phyloP scores from a whole-genome alignment of 2,888 invertebrate genomes.

The Pseudococcus longispinus region DNA sequence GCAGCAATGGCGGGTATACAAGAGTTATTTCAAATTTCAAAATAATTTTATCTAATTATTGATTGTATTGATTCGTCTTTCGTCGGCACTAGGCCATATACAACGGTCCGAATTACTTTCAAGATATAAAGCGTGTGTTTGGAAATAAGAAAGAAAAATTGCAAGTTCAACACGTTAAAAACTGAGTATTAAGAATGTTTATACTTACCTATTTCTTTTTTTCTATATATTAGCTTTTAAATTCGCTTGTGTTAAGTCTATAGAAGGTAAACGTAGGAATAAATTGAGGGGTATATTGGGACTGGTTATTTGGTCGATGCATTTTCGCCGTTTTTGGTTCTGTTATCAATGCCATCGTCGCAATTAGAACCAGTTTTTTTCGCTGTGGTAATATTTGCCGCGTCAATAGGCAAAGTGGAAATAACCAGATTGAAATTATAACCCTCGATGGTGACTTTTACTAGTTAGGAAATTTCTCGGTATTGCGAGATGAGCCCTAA shows the following conservation, averaged over 20 bases:
- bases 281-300: not conserved
- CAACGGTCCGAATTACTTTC: slow-evolving; percentile 37
- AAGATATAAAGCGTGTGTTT: slow-evolving; percentile 30
- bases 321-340: not conserved
- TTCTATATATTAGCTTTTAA: slow-evolving; percentile 32
- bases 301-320: slow-evolving; percentile 16
- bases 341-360: not conserved
- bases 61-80: slow-evolving; percentile 50
- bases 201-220: not conserved
- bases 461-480: slow-evolving; percentile 21
- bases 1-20: not conserved
- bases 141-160: slow-evolving; percentile 46
- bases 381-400: not conserved
- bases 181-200: slow-evolving; percentile 52
- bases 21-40: slow-evolving; percentile 31
- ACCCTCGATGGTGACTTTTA: not conserved
- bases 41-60: slow-evolving; percentile 17
- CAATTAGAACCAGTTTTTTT: slow-evolving; percentile 35
- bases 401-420: slow-evolving; percentile 8
- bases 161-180: slow-evolving; percentile 29
- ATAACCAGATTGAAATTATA: slow-evolving; percentile 46
- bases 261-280: not conserved
- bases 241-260: not conserved
- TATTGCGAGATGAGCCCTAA: not conserved
- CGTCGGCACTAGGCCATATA: slow-evolving; percentile 53